phyloP scores from a whole-genome alignment of 2,888 invertebrate species.

The Rhingia rostrata region DNA sequence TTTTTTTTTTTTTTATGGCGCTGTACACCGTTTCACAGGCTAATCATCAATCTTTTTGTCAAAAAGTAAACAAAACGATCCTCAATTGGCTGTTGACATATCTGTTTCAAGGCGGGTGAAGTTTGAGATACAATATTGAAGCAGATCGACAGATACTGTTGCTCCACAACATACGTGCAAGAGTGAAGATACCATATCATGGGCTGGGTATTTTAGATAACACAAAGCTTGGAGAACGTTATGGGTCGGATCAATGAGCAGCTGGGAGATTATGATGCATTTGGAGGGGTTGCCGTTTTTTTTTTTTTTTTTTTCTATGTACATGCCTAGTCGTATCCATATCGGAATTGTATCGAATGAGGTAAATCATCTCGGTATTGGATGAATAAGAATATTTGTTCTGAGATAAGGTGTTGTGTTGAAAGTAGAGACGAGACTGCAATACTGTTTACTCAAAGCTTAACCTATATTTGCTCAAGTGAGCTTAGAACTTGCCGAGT shows the following conservation, averaged over 20 bases:
- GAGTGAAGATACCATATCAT: neutral
- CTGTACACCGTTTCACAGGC: slow-evolving; percentile 28
- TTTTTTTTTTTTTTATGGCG: slow-evolving; percentile 58
- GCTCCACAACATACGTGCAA: neutral
- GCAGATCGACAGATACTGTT: slow-evolving; percentile 54
- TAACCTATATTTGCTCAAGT: slow-evolving; percentile 16
- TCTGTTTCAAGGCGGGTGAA: slow-evolving; percentile 35
- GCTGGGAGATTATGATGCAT: slow-evolving; percentile 59
- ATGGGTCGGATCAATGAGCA: slow-evolving; percentile 20
- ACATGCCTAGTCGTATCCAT: neutral
- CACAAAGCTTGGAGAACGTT: slow-evolving; percentile 23
- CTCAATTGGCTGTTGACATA: slow-evolving; percentile 64
- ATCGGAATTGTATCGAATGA: slow-evolving; percentile 1
- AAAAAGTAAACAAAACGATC: slow-evolving; percentile 67
- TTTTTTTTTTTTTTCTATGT: neutral
- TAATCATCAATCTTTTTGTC: slow-evolving; percentile 73
- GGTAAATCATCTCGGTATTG: slow-evolving; percentile 14
- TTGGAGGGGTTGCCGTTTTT: slow-evolving; percentile 25
- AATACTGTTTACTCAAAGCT: slow-evolving; percentile 13
- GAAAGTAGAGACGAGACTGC: slow-evolving; percentile 19
- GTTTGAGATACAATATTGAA: slow-evolving; percentile 36
- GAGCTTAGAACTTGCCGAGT: neutral
- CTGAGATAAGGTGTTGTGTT: slow-evolving; percentile 12
- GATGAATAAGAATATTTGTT: neutral
- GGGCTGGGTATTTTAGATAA: slow-evolving; percentile 34